These are phyloP conservation scores for Lordiphosa andalusiaca DNA, from an alignment of 2,888 invertebrate species.

Conservation along the genomic window DNA sequence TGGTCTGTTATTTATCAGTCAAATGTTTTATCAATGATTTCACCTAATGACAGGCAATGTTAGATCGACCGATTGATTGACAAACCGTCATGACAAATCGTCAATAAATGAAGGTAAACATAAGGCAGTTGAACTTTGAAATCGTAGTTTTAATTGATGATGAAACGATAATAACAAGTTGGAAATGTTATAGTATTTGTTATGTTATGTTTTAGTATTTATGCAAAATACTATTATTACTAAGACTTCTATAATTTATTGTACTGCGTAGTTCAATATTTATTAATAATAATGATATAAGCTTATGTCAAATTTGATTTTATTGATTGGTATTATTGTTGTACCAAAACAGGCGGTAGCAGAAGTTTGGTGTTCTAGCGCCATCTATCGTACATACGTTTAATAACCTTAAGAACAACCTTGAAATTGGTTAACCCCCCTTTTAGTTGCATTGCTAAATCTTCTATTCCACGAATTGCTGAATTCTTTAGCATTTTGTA, in stretches of 20 bases:
- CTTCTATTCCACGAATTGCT: neutral
- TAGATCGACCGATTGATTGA: conserved; percentile 16
- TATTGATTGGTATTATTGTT: conserved; percentile 16
- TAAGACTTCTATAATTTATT: neutral
- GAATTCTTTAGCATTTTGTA: neutral
- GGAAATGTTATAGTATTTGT: neutral
- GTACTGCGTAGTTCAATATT: conserved; percentile 41
- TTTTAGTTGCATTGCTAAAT: neutral
- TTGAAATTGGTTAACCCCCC: neutral
- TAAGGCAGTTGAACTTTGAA: conserved; percentile 47
- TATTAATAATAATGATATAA: conserved; percentile 22
- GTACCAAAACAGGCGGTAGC: neutral
- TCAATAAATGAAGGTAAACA: conserved; percentile 17
- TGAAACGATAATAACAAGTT: neutral
- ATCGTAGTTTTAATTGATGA: conserved; percentile 3
- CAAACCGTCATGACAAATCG: conserved; percentile 53
- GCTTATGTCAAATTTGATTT: conserved; percentile 12
- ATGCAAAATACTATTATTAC: conserved; percentile 7
- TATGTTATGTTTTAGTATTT: neutral
- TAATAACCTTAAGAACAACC: neutral
- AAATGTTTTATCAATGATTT: conserved; percentile 32
- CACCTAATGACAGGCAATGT: conserved; percentile 36
- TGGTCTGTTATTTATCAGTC: conserved; percentile 26
- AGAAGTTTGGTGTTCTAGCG: too few species aligned
- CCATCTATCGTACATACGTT: too few species aligned